A percentile compares a stretch with the other conserved stretches of the same genome.
Conservation (phyloP, 2,888 invertebrate genomes). For the Acrobasis repandana region DNA sequence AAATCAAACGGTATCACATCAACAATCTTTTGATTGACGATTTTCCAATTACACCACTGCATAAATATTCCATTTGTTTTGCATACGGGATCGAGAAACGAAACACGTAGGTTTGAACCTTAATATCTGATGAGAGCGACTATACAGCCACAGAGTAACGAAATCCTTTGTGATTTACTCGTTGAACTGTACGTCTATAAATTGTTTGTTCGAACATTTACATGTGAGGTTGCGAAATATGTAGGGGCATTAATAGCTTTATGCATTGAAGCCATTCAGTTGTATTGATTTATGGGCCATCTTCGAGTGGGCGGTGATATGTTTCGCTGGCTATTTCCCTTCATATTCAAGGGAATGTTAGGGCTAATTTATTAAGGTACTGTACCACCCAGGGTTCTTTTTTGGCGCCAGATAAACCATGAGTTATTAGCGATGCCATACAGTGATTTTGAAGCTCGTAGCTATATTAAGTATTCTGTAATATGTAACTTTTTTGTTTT, state of each 20-base stretch:
- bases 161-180: not conserved
- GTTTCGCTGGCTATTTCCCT: slow-evolving; percentile 51
- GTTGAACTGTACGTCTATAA: slow-evolving; percentile 17
- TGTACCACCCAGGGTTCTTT: slow-evolving; percentile 16
- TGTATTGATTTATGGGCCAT: slow-evolving; percentile 63
- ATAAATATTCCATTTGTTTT: slow-evolving; percentile 71
- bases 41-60: slow-evolving; percentile 60
- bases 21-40: slow-evolving; percentile 65
- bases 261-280: slow-evolving; percentile 59
- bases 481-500: too few relatives aligned
- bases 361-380: slow-evolving; percentile 51
- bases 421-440: not conserved
- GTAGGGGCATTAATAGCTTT: slow-evolving; percentile 51
- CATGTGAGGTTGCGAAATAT: slow-evolving; percentile 33
- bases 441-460: too few relatives aligned
- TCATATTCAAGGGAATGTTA: slow-evolving; percentile 35
- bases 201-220: slow-evolving; percentile 22
- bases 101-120: slow-evolving; percentile 51
- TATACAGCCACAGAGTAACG: slow-evolving; percentile 30
- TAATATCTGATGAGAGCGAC: slow-evolving; percentile 29
- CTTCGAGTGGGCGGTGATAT: slow-evolving; percentile 63
- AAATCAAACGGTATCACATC: slow-evolving; percentile 49
- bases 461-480: too few relatives aligned
- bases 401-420: not conserved
- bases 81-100: slow-evolving; percentile 54